These are phyloP conservation scores for Pristionchus japonicus DNA, from an alignment of 2,888 invertebrate genomes.

Conservation along the genomic window DNA sequence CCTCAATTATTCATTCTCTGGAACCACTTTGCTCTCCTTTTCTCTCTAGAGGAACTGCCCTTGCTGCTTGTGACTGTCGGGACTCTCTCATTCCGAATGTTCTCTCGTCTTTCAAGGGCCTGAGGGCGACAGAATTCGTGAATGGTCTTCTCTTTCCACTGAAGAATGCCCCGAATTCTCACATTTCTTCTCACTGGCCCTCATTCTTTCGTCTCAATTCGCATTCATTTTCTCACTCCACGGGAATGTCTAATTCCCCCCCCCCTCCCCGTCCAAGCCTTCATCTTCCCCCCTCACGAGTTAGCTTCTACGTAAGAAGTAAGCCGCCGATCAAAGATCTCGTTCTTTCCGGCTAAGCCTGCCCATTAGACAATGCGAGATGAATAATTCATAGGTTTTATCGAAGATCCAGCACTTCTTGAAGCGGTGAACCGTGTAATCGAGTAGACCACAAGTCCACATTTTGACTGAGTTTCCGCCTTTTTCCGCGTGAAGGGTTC, in stretches of 20 bases:
- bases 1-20: slow-evolving; percentile 19
- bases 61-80: neutral
- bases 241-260: neutral
- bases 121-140: neutral
- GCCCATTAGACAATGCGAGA: neutral
- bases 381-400: neutral
- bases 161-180: neutral
- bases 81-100: neutral
- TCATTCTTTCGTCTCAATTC: slow-evolving; percentile 13
- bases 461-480: neutral
- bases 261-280: neutral
- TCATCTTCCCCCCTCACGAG: neutral
- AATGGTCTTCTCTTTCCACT: neutral
- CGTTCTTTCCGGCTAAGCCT: neutral
- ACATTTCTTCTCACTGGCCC: too few relatives aligned
- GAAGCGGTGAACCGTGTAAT: neutral
- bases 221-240: neutral
- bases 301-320: neutral
- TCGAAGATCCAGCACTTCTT: neutral
- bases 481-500: neutral
- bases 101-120: neutral
- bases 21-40: neutral
- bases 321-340: neutral
- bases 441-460: neutral
- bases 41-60: neutral